Conservation (phyloP, 2,797 vertebrate species). For the Garrulus glandarius region DNA sequence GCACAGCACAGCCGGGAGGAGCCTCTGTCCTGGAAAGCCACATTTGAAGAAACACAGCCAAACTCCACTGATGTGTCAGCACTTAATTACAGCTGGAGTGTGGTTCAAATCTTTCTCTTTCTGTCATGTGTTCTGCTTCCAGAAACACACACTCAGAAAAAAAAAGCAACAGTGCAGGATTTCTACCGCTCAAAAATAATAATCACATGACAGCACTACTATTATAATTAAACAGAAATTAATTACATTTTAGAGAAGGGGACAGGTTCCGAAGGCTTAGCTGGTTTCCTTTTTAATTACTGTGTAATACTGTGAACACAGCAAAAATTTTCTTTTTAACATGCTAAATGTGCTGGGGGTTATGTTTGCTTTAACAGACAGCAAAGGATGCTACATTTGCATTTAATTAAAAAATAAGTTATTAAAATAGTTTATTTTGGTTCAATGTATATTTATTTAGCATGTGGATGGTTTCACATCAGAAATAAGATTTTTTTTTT, state of each 20-base stretch:
- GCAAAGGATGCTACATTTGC: slow-evolving; percentile 17
- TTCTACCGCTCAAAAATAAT: slow-evolving; percentile 1
- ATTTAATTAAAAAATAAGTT: slow-evolving; percentile 48
- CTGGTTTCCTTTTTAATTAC: slow-evolving; percentile 36
- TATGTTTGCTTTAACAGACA: slow-evolving; percentile 34
- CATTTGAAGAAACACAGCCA: background rate
- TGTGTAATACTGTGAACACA: background rate
- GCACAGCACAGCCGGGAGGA: background rate
- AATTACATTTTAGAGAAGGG: background rate
- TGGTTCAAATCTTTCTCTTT: background rate
- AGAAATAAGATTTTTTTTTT: background rate
- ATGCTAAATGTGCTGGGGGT: background rate
- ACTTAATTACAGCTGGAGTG: background rate
- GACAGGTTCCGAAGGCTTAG: background rate
- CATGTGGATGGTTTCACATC: background rate
- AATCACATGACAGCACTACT: background rate
- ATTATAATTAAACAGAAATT: slow-evolving; percentile 14
- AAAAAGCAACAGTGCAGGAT: background rate
- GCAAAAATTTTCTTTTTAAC: slow-evolving; percentile 46
- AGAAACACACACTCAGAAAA: background rate
- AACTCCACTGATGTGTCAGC: background rate
- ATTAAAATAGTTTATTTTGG: slow-evolving; percentile 24
- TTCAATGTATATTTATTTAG: background rate
- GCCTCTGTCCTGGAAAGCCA: background rate
- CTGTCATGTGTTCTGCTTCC: background rate